Conservation (phyloP, 2,113 vertebrate species). For the cat (Felis catus) region F.catus_Fca126_mat1.0 CM031411.1:108812501-108813000, state of each 20-base stretch:
- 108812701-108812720: not conserved
- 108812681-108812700: not conserved
- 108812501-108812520: conserved; percentile 22
- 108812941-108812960: not conserved
- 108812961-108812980: conserved; percentile 7
- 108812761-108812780: conserved; percentile 42
- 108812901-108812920: conserved; percentile 31
- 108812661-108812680: conserved; percentile 50
- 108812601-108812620: conserved; percentile 23
- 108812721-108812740: conserved; percentile 43
- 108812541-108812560: conserved; percentile 42
- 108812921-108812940: not conserved
- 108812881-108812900: conserved; percentile 16
- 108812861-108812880: not conserved
- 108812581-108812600: not conserved
- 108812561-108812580: not conserved
- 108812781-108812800: not conserved
- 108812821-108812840: conserved; percentile 46
- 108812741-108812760: too few relatives aligned
- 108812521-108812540: not conserved
- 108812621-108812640: conserved; percentile 43
- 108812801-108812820: conserved; percentile 51
- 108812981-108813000: not conserved
- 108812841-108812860: conserved; percentile 27
- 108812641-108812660: conserved; percentile 35